Base-by-base conservation (phyloP, 2,888 invertebrate species). In the Xestobium rufovillosum region DNA sequence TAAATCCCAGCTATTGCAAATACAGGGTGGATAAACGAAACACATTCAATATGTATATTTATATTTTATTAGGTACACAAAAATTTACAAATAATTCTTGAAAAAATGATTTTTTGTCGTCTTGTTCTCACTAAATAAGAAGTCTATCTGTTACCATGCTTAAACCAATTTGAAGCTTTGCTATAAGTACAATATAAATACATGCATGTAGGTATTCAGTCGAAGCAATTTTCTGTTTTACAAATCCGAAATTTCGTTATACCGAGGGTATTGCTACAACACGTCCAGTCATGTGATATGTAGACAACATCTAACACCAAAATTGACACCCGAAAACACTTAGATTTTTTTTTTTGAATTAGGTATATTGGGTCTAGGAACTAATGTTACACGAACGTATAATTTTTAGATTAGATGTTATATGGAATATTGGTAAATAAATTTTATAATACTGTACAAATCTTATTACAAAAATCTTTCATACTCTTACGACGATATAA, bases 401-500 rank as follows among this genome's bases (percentile, higher is more conserved):
- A 44, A 48, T 48, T 46, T 47, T n/a, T 8, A 19, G 23, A n/a
- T 6, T 19, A 19, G 36, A 45, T 50, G 49, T 53, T 53, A 52
- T 53, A 54, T 54, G 52, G 51, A 49, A 47, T 52, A 51, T 51
- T 47, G 51, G 50, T 52, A 48, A 50, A 45, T 49, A 49, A 35
- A 51, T 47, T 53, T 55, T 53, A 52, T 61, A 62, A 63, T 63
- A 63, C 63, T 63, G 63, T 63, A 63, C 63, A 63, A 54, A 25
- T 34, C 12, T 23, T 4, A 28, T 11, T 33, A 19, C 29, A n/a
- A 33, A 17, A 6, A 2, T 23, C 38, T 23, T 30, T 10, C 30
- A 39, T 13, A 6, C 34, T 26, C 15, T 29, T 16, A 32, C 28
- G 36, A 38, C 38, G 33, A 36, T 12, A 38, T 36, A 39, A 40